A percentile compares a stretch with the other conserved stretches of the same genome.
phyloP scores from a whole-genome alignment of 2,113 vertebrate species.

The Turdus rufiventris region DNA sequence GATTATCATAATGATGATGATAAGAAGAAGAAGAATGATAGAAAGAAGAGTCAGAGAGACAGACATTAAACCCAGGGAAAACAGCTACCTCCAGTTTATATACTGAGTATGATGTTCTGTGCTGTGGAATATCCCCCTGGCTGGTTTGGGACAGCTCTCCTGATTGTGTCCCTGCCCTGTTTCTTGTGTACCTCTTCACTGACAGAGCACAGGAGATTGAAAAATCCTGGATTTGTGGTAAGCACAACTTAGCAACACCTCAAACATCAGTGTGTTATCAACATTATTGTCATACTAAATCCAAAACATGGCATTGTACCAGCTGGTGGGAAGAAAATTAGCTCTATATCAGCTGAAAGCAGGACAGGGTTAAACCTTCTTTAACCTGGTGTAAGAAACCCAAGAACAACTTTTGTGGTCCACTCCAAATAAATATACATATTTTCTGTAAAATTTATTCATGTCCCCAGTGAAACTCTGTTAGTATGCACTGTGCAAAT shows the following conservation, averaged over 20 bases:
- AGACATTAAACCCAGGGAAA: not conserved
- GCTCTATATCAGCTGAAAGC: not conserved
- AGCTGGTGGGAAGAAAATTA: not conserved
- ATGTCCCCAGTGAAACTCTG: not conserved
- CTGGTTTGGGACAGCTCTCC: not conserved
- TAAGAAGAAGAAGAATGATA: not conserved
- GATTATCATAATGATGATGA: not conserved
- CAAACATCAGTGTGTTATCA: not conserved
- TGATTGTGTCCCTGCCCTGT: not conserved
- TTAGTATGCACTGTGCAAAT: not conserved
- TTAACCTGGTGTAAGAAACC: not conserved
- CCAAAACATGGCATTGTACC: not conserved
- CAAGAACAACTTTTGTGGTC: not conserved
- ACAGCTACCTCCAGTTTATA: not conserved
- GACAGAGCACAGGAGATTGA: not conserved
- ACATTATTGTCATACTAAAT: not conserved
- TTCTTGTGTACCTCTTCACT: not conserved
- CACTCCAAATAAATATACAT: accelerated
- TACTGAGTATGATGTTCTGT: not conserved
- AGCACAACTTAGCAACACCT: not conserved
- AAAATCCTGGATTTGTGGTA: not conserved
- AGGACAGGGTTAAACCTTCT: not conserved
- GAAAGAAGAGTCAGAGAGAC: not conserved
- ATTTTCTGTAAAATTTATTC: not conserved
- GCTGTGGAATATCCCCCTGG: not conserved